Conservation (phyloP, 1,140 invertebrate species). For the Neoseiulus cucumeris region DNA sequence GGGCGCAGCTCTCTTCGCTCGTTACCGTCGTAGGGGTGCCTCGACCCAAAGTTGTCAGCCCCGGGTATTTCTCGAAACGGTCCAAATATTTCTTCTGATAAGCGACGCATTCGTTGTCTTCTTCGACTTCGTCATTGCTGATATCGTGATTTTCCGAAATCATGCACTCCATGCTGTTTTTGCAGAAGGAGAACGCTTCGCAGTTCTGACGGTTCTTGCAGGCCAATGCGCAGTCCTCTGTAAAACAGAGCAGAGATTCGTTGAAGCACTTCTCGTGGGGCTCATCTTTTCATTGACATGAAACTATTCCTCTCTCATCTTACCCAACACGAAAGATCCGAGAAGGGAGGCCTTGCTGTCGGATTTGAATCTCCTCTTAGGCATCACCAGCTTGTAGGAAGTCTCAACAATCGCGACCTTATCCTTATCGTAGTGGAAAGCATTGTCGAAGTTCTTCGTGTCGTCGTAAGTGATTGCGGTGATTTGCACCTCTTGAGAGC, state of each 20-base stretch:
- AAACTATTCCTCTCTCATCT: too few species aligned
- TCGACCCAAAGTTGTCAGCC: not conserved
- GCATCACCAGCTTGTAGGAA: not conserved
- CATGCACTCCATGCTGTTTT: not conserved
- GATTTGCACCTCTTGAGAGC: too few species aligned
- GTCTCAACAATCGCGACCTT: not conserved
- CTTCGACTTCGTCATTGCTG: not conserved
- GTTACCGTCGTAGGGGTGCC: not conserved
- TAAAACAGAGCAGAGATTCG: not conserved
- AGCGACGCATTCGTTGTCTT: not conserved
- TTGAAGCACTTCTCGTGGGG: not conserved
- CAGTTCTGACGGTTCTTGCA: not conserved
- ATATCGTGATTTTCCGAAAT: not conserved
- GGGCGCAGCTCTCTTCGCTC: not conserved
- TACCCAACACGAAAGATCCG: not conserved
- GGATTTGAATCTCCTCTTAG: not conserved
- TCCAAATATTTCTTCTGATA: not conserved
- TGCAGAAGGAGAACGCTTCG: not conserved
- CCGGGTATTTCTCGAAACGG: not conserved
- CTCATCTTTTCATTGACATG: not conserved
- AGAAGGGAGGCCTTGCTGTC: not conserved
- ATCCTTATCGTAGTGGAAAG: not conserved
- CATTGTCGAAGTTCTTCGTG: not conserved
- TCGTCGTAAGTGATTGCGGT: not conserved
- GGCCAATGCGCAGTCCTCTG: not conserved